phyloP scores from a whole-genome alignment of 2,113 vertebrate species.

The Sinocyclocheilus maitianheensis region DNA sequence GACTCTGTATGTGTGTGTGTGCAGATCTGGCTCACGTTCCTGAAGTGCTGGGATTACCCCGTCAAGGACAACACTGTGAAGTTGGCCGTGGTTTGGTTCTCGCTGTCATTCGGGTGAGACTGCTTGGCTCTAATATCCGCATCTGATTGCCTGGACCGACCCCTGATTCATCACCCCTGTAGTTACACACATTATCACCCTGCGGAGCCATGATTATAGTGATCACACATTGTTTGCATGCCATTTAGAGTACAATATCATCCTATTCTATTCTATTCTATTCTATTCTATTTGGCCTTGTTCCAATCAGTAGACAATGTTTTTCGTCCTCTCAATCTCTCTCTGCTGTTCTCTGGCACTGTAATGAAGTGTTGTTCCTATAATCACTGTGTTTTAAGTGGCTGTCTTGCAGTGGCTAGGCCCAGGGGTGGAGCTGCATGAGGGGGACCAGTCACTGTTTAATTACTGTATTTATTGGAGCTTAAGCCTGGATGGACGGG shows the following conservation, averaged over 20 bases:
- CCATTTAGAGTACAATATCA: background rate
- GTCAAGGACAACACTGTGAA: conserved; percentile 91
- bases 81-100: conserved; percentile 93
- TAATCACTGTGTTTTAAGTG: conserved; percentile 39
- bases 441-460: conserved; percentile 36
- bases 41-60: conserved; percentile 94
- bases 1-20: conserved; percentile 29
- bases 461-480: conserved; percentile 44
- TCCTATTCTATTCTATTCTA: background rate
- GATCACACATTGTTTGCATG: background rate
- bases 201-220: background rate
- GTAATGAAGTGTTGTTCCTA: conserved; percentile 44
- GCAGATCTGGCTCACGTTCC: conserved; percentile 93
- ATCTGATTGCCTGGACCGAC: background rate
- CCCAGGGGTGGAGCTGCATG: conserved; percentile 47
- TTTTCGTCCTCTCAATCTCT: background rate
- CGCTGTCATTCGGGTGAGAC: conserved; percentile 91
- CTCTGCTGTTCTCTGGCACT: conserved; percentile 21
- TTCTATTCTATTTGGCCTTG: background rate
- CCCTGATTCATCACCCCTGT: background rate
- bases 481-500: background rate
- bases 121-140: conserved; percentile 56
- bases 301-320: background rate
- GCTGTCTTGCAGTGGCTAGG: conserved; percentile 32
- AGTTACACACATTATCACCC: conserved; percentile 7